Evolutionary conservation across 1,140 invertebrate genomes (phyloP), one percentile per base, ranked within the genome.

Genomic region (Trichomalopsis sarcophagae): DNA sequence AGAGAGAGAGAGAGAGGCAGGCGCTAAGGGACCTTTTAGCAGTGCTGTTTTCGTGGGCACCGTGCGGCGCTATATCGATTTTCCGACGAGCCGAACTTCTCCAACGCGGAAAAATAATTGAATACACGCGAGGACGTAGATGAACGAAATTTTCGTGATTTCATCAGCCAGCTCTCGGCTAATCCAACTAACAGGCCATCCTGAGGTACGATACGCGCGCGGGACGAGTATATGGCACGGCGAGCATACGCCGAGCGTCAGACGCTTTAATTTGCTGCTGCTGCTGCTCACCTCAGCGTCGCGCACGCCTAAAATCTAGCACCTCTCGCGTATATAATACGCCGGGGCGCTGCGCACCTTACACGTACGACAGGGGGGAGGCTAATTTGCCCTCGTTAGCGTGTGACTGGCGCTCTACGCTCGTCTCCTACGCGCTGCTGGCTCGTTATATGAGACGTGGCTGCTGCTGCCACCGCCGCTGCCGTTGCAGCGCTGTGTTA

Each of bases 331-430:
- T 30, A n/a, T n/a, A 69, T 23, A 69, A 69, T 27, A 13, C 68
- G 68, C 68, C 14, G 68, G 10, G 27, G 68, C 36, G 50, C 55
- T 33, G 6, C 69, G 36, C 62, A 33, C 50, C 55, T 77, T 5
- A 40, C 21, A 80, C 62, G 36, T 66, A 44, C 17, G 77, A 80
- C 50, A 75, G n/a, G 40, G 73, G 55, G 73, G 77, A 55, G 90
- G 89, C 89, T 91, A 91, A 91, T 91, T 91, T 90, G 89, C 87
- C 89, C 90, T 91, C 90, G 89, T 91, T 91, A 91, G 89, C 87
- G 87, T 84, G 86, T 30, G 68, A 87, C 87, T 88, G 87, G 6
- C 73, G 76, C 30, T 36, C 13, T 21, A 21, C 50, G 27, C 75
- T 17, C 76, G 62, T 71, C 82, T 71, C 82, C 21, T 47, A 27